Evolutionary conservation across 2,797 vertebrate species (phyloP).

Genomic region (Rhinichthys osculus): DNA sequence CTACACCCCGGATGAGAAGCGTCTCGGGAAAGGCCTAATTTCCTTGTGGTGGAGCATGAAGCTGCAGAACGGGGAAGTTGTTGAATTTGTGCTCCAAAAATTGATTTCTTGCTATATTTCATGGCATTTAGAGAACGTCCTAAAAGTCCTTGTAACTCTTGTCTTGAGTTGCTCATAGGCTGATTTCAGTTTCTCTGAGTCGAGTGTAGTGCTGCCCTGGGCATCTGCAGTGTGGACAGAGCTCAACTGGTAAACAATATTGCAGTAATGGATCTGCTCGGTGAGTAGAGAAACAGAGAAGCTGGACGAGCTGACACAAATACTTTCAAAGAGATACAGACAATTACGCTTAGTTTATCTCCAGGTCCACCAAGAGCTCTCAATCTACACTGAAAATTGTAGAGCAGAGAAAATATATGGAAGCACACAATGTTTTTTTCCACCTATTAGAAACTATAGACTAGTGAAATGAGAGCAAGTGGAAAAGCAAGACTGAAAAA

Average conservation of each 20-base stretch:
- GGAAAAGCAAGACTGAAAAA: not conserved
- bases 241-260: not conserved
- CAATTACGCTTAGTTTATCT: constrained; percentile 6
- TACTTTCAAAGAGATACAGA: not conserved
- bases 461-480: not conserved
- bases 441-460: not conserved
- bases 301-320: not conserved
- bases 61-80: not conserved
- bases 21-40: not conserved
- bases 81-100: not conserved
- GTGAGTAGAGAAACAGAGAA: not conserved
- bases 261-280: not conserved
- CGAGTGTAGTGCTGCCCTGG: not conserved
- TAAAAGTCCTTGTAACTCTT: not conserved
- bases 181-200: constrained; percentile 2
- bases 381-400: not conserved
- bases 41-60: not conserved
- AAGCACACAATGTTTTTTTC: not conserved
- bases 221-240: constrained; percentile 6
- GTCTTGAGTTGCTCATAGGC: not conserved
- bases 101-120: not conserved
- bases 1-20: not conserved
- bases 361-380: not conserved
- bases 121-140: constrained; percentile 5
- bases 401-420: not conserved